Base-by-base conservation (phyloP, 2,888 invertebrate genomes). In the Cinara cedri region DNA sequence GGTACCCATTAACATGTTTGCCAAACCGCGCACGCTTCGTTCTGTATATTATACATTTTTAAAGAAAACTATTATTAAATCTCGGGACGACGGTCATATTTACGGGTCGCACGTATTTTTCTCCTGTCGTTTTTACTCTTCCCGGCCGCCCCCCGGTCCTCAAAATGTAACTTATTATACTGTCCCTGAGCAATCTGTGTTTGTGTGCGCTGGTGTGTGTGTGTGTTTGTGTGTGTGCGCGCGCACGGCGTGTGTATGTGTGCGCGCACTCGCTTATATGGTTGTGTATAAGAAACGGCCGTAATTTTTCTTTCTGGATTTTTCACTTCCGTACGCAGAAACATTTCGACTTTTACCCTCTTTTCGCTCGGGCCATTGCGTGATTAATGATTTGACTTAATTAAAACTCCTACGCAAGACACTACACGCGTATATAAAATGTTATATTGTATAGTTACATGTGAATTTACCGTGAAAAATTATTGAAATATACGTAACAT, bases 341-440 rank as follows among this genome's bases (percentile, higher is more conserved):
- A 60, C 51, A 57, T 68, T 68, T 70, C 49, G 60, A 51, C n/a
- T 78, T 34, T 57, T 19, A 21, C 78, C 60, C 68, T 60, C 54
- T 54, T 63, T 74, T 11, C 21, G 11, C 49, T 6, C 16, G 10
- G 72, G 81, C 68, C 57, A 68, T 81, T 82, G 80, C 85, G 85
- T 87, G 87, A 87, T 87, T 87, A 87, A 87, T 87, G 87, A 86
- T 85, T 84, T 85, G 85, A 87, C 87, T 87, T 87, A 87, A 87
- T 87, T 87, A 87, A 87, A 87, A 87, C 19, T 63, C 16, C 51
- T 14, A 34, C 74, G n/a, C 74, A 21, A 51, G 62, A 51, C 34
- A 62, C 62, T 63, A 49, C 1, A 26, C 34, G n/a, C n/a, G n/a
- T n/a, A n/a, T n/a, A n/a, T n/a, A n/a, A n/a, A n/a, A n/a, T n/a